Conservation (phyloP, 2,888 invertebrate genomes). For the Lydus trimaculatus region DNA sequence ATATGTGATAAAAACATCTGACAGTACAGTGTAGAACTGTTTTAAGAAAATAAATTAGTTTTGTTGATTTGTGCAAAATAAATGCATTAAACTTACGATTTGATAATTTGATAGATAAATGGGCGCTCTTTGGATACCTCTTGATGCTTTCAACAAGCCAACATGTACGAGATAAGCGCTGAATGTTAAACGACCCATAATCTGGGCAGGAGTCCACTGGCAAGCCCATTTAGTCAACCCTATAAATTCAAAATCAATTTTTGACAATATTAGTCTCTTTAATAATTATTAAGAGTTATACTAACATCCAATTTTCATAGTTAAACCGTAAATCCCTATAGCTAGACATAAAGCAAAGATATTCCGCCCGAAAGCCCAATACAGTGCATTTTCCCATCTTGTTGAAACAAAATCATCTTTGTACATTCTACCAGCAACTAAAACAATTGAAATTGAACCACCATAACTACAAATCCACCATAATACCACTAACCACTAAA, state of each 20-base stretch:
- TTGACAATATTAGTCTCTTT: no score
- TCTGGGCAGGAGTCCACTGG: slow-evolving; percentile 42
- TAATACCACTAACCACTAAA: slow-evolving; percentile 43
- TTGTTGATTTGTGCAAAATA: not conserved
- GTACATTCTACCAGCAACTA: slow-evolving; percentile 48
- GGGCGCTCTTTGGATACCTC: slow-evolving; percentile 39
- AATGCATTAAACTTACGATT: slow-evolving; percentile 36
- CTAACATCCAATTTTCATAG: slow-evolving; percentile 45
- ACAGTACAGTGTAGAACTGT: slow-evolving; percentile 37
- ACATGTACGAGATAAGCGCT: slow-evolving; percentile 48
- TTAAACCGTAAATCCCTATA: slow-evolving; percentile 40
- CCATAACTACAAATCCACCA: slow-evolving; percentile 50
- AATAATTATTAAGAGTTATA: not conserved
- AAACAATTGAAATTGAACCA: slow-evolving; percentile 40
- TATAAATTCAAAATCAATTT: slow-evolving; percentile 20
- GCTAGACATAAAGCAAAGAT: slow-evolving; percentile 34
- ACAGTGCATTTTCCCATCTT: slow-evolving; percentile 57
- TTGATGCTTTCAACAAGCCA: slow-evolving; percentile 37
- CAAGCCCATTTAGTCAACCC: slow-evolving; percentile 43
- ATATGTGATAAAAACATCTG: slow-evolving; percentile 43
- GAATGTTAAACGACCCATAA: slow-evolving; percentile 49
- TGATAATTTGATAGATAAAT: slow-evolving; percentile 37
- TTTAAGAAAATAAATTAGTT: slow-evolving; percentile 21
- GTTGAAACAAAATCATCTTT: slow-evolving; percentile 50
- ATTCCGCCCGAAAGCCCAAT: slow-evolving; percentile 48